phyloP scores from a whole-genome alignment of 2,888 invertebrate species.

The Hypolimnas misippus region DNA sequence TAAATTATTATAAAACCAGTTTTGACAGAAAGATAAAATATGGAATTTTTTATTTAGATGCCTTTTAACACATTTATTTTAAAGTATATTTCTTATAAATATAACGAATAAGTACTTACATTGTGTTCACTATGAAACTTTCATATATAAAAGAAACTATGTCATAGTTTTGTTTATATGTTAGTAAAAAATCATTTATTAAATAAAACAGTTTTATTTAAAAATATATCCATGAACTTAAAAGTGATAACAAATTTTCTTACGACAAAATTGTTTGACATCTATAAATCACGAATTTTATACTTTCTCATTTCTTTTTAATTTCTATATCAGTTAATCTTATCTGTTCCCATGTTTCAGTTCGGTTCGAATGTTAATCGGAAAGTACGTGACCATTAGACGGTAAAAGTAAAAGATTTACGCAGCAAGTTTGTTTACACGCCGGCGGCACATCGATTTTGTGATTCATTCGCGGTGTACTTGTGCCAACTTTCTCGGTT shows the following conservation, averaged over 20 bases:
- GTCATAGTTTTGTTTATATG: too few relatives aligned
- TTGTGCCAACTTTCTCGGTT: constrained; percentile 46
- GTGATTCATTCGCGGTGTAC: constrained; percentile 55
- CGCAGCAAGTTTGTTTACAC: constrained; percentile 53
- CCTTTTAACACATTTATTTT: not conserved
- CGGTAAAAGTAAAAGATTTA: constrained; percentile 46
- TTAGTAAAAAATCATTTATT: too few relatives aligned
- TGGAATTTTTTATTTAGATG: not conserved
- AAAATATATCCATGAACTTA: too few relatives aligned
- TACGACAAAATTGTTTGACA: too few relatives aligned
- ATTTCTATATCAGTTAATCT: constrained; percentile 9
- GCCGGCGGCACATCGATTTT: constrained; percentile 55
- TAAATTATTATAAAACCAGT: not conserved
- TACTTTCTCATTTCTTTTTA: not conserved
- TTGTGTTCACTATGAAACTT: too few relatives aligned
- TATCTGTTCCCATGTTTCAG: constrained; percentile 25
- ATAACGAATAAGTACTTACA: too few relatives aligned
- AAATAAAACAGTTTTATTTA: too few relatives aligned
- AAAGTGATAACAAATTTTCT: too few relatives aligned
- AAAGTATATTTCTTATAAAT: too few relatives aligned
- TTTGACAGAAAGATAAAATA: not conserved
- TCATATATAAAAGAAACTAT: too few relatives aligned
- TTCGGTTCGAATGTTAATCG: constrained; percentile 35
- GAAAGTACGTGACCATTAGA: constrained; percentile 44
- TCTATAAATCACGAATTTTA: too few relatives aligned